Percentiles rank a stretch among this genome's conserved stretches.
phyloP scores from a whole-genome alignment of 2,113 vertebrate species.

The Rhombomys opimus region DNA sequence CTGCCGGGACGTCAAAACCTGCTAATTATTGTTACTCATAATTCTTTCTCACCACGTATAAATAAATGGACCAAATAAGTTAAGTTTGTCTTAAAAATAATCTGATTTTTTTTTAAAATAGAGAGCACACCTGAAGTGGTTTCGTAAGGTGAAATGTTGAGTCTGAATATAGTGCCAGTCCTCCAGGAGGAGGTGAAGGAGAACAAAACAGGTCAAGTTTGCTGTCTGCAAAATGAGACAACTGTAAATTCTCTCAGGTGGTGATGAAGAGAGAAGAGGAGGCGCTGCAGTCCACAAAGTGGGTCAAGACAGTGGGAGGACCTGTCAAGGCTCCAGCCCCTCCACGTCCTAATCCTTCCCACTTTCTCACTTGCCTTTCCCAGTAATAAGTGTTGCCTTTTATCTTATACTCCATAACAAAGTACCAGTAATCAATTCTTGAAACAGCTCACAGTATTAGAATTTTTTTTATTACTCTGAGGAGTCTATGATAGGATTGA shows the following conservation, averaged over 20 bases:
- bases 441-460: background rate
- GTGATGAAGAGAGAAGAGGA: background rate
- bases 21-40: background rate
- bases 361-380: background rate
- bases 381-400: background rate
- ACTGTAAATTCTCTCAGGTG: slow-evolving; percentile 53
- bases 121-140: background rate
- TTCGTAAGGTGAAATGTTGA: background rate
- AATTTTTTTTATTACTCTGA: background rate
- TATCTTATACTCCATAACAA: background rate
- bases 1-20: slow-evolving; percentile 10
- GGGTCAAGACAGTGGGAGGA: background rate
- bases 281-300: background rate
- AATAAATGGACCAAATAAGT: background rate
- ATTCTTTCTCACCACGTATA: background rate
- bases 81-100: slow-evolving; percentile 2
- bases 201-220: slow-evolving; percentile 18
- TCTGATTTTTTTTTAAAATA: background rate
- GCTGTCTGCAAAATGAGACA: slow-evolving; percentile 59
- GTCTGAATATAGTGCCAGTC: background rate
- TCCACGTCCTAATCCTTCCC: background rate
- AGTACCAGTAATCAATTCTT: background rate
- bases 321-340: background rate
- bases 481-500: background rate
- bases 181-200: slow-evolving; percentile 42